Evolutionary conservation across 2,888 invertebrate species (phyloP).

Genomic region (Sphecodes monilicornis): DNA sequence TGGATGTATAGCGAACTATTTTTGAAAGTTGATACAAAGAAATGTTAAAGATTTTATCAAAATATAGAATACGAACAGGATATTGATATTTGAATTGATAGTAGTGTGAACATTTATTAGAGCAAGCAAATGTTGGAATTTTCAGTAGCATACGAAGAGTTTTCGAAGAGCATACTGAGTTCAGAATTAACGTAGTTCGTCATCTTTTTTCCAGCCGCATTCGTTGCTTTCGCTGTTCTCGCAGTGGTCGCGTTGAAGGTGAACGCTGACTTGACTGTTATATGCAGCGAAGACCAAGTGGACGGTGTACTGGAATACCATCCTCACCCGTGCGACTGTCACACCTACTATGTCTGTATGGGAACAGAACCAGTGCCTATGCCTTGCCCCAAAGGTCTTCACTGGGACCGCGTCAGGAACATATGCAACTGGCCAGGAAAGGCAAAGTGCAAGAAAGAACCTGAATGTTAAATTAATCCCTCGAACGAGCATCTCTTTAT

Average conservation of each 20-base stretch:
- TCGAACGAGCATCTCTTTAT: not conserved
- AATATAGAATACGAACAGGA: not conserved
- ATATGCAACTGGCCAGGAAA: accelerated
- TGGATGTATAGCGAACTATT: not conserved
- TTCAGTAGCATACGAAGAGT: not conserved
- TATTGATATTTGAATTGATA: not conserved
- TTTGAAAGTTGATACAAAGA: not conserved
- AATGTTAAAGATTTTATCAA: not conserved
- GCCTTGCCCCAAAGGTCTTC: not conserved
- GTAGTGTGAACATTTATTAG: not conserved
- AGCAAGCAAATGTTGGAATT: not conserved
- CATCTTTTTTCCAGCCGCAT: not conserved
- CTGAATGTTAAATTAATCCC: not conserved
- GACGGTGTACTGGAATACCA: accelerated
- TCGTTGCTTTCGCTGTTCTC: not conserved
- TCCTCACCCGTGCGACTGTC: not conserved
- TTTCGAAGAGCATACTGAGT: not conserved
- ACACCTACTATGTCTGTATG: not conserved
- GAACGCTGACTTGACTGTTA: not conserved
- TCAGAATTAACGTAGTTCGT: not conserved
- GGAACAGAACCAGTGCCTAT: not conserved
- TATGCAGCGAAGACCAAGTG: not conserved
- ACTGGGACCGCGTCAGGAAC: not conserved
- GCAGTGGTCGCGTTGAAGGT: not conserved
- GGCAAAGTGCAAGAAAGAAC: accelerated